A percentile compares a stretch with the other conserved stretches of the same genome.
Evolutionary conservation across 30 jellyfish, hydroid and myxozoan species (phyloP).

Genomic region (Aurelia sp.): DNA sequence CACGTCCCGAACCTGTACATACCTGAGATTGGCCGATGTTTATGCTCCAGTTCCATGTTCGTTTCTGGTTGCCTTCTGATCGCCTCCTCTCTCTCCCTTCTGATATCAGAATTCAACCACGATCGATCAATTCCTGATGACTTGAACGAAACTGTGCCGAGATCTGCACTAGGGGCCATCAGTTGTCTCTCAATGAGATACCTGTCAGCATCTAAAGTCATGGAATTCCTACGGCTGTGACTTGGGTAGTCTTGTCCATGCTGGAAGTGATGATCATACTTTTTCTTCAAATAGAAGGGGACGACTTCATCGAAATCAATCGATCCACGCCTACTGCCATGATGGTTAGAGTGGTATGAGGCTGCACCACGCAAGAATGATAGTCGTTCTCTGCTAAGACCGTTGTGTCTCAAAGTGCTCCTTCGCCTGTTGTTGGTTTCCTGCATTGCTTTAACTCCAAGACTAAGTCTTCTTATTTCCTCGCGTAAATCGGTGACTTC

Average conservation of each 20-base stretch:
- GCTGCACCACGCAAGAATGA: constrained; percentile 6
- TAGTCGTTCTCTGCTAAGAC: neutral
- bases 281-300: constrained; percentile 68
- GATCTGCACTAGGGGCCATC: constrained; percentile 73
- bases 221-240: constrained; percentile 37
- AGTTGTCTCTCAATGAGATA: constrained; percentile 15
- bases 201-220: constrained; percentile 39
- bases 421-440: neutral
- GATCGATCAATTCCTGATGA: constrained; percentile 24
- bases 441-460: neutral
- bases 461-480: neutral
- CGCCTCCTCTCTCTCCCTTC: constrained; percentile 38
- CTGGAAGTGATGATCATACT: constrained; percentile 32
- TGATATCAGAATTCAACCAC: constrained; percentile 16
- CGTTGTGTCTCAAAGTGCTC: constrained; percentile 4
- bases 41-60: constrained; percentile 32
- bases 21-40: constrained; percentile 58
- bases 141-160: constrained; percentile 66
- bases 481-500: neutral
- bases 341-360: neutral
- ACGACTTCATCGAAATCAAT: constrained; percentile 38
- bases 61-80: constrained; percentile 15
- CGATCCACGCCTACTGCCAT: constrained; percentile 15
- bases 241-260: too few relatives aligned
- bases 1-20: too few relatives aligned